These are phyloP conservation scores for Microtus ochrogaster DNA, from an alignment of 2,113 vertebrate genomes.

Conservation along the genomic window DNA sequence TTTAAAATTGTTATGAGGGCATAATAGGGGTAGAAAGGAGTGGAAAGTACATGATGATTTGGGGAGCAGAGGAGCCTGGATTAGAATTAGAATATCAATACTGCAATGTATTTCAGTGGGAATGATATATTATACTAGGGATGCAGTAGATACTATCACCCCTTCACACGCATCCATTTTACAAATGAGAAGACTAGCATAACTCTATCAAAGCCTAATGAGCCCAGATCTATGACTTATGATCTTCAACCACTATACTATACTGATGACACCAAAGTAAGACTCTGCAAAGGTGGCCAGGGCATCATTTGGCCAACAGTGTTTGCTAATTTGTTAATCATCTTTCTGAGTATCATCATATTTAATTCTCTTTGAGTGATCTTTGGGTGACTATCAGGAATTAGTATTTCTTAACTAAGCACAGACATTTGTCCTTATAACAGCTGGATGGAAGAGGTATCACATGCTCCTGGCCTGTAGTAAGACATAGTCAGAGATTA, in stretches of 20 bases:
- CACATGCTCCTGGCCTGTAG: background rate
- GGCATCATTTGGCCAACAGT: background rate
- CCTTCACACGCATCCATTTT: background rate
- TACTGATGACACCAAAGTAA: background rate
- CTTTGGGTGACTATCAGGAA: background rate
- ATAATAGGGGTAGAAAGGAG: no score
- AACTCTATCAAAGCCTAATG: background rate
- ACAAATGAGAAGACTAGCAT: background rate
- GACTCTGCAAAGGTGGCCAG: background rate
- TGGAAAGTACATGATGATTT: background rate
- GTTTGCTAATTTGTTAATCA: background rate
- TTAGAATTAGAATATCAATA: background rate
- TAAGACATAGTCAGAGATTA: background rate
- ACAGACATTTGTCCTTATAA: background rate
- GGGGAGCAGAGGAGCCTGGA: background rate
- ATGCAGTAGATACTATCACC: background rate
- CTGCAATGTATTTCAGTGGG: background rate
- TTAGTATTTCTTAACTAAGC: background rate
- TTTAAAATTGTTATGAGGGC: background rate
- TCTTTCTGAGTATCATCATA: background rate
- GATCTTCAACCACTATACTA: rapidly evolving
- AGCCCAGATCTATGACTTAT: background rate
- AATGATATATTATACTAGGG: background rate
- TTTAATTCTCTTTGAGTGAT: background rate
- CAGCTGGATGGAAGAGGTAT: rapidly evolving